Evolutionary conservation across 2,888 invertebrate genomes (phyloP).

Genomic region (Taenaris catops): DNA sequence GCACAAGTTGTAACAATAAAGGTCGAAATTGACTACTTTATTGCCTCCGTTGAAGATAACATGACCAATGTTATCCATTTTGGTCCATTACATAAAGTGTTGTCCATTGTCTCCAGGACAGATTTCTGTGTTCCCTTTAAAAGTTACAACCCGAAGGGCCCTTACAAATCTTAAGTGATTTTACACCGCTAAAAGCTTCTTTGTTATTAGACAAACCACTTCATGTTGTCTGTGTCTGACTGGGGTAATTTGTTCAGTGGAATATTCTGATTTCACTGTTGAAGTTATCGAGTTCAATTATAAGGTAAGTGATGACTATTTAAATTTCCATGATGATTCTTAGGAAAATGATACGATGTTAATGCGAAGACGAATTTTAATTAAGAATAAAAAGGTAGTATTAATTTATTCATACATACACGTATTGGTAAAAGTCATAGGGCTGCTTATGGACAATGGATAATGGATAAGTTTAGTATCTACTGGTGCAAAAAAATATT

Average conservation of each 20-base stretch:
- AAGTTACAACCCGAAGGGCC: slow-evolving; percentile 24
- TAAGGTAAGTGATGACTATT: no score
- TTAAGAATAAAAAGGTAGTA: no score
- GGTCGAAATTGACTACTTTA: slow-evolving; percentile 57
- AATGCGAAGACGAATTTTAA: no score
- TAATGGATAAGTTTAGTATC: no score
- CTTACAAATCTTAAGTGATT: slow-evolving; percentile 29
- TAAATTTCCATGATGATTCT: background rate
- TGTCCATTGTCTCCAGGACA: slow-evolving; percentile 47
- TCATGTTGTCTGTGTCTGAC: slow-evolving; percentile 5
- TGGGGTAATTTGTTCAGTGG: slow-evolving; percentile 8
- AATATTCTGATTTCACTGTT: slow-evolving; percentile 5
- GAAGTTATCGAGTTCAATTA: no score
- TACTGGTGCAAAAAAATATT: no score
- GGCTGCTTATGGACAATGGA: no score
- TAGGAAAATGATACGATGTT: background rate
- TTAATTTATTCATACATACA: no score
- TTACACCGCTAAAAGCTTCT: slow-evolving; percentile 25
- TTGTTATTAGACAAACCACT: slow-evolving; percentile 19
- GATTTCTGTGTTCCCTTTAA: slow-evolving; percentile 32
- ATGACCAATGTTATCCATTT: slow-evolving; percentile 52
- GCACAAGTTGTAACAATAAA: slow-evolving; percentile 55
- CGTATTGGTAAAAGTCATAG: no score
- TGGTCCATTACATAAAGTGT: slow-evolving; percentile 64
- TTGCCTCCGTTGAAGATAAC: slow-evolving; percentile 57